Base-by-base conservation (phyloP, 1,140 invertebrate genomes). In the Euglossa dilemma region DNA sequence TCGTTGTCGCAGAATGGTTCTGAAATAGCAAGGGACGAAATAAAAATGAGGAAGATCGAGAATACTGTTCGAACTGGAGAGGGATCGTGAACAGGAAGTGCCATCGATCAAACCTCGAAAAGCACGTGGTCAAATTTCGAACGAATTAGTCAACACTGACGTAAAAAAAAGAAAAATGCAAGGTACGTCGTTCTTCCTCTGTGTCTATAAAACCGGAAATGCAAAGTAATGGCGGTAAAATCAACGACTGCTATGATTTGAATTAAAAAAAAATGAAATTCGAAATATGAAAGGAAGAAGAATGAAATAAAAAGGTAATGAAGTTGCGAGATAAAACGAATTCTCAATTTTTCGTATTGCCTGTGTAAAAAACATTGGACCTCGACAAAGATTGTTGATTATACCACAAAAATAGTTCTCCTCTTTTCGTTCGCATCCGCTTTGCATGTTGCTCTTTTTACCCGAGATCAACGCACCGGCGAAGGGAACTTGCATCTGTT, bases 401-500 rank as follows among this genome's bases (percentile, higher is more conserved):
- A 8, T 20, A 63, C 3, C 28, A 36, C 0, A 9, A 63, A 20
- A 36, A 63, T 63, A 63, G 14, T 36, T 36, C 16, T 63, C 3
- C 28, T 16, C 25, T 36, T 52, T 43, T 66, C 63, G 36, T 36
- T 36, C 4, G 36, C 36, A 36, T 36, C 18, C 36, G 36, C 43
- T 64, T 59, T 25, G 14, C 20, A 12, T 9, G 1, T 56, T 50
- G 2, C n/a, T 52, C 18, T 43, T 18, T 43, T 16, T 2, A 36
- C 18, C 3, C 14, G 25, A 5, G 25, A 47, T 20, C 3, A 8
- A 61, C 11, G 28, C 6, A 28, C 8, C 11, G 25, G 28, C 50
- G 50, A 74, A 47, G 25, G 71, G 43, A 47, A 79, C 70, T 74
- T 74, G 5, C 61, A 6, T 36, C n/a, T n/a, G 36, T 14, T 36